Base-by-base conservation (phyloP, 2,888 invertebrate genomes). In the Phyllotreta striolata region DNA sequence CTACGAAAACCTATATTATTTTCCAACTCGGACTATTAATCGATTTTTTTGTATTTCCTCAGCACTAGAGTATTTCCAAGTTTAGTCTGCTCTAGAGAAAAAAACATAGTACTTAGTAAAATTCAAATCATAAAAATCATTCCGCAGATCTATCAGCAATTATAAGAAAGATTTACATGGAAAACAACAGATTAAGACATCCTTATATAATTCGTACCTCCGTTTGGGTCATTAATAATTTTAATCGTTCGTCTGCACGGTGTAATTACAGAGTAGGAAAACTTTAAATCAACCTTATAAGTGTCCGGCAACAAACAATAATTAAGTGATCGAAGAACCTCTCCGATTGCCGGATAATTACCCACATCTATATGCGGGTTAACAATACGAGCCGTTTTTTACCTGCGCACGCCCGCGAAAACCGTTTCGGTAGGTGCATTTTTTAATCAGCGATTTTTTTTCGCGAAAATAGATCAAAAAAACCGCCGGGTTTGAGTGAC, bases 251-350 rank as follows among this genome's bases (percentile, higher is more conserved):
- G 39, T 10, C 52, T 39, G 44, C 34, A 44, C 41, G 57, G 51
- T 12, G 51, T 62, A 62, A 62, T 62, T 62, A 62, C 52, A 62
- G 56, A 62, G 41, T n/a, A 46, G 10, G 44, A 38, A 35, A 55
- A 62, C 62, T 56, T 56, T 62, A 62, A 62, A 62, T 62, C 62
- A 62, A 51, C 56, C 37, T 56, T 46, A 38, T 49, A 57, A 62
- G 56, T 55, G 62, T 56, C 56, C 51, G 56, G 51, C 43, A 55
- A 55, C 55, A 62, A 56, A 62, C 62, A 62, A 38, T 56, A 56
- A 62, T 62, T 62, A 62, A 62, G 56, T 51, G 40, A 62, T 62
- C 52, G 38, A 39, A 52, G 52, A 24, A 52, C 52, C 52, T 52
- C 39, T 52, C 52, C 37, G 38, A 2, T 10, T 52, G 14, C 39